Conservation (phyloP, 2,888 invertebrate genomes). For the Gryllus longicercus region DNA sequence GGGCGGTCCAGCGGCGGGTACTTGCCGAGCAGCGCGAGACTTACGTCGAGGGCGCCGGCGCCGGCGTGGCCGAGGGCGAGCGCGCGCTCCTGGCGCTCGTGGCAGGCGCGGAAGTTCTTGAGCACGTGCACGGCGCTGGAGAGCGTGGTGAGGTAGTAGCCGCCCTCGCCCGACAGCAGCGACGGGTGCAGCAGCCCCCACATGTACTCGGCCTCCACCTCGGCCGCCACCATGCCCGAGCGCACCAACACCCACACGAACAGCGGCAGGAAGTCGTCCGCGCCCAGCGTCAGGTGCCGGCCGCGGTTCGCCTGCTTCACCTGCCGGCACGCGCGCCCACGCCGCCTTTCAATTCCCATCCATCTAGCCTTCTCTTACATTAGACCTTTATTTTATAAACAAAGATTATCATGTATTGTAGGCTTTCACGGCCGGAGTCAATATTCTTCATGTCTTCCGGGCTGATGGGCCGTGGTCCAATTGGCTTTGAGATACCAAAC, state of each 20-base stretch:
- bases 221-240: conserved; percentile 84
- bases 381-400: too few relatives aligned
- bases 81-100: conserved; percentile 40
- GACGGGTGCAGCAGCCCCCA: conserved; percentile 89
- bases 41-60: too few relatives aligned
- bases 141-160: conserved; percentile 90
- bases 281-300: conserved; percentile 60
- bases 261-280: conserved; percentile 87
- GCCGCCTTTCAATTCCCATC: too few relatives aligned
- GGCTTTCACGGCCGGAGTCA: too few relatives aligned
- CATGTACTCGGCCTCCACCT: conserved; percentile 95
- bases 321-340: conserved; percentile 45
- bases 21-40: too few relatives aligned
- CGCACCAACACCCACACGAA: conserved; percentile 89
- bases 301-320: conserved; percentile 64
- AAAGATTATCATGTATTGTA: too few relatives aligned
- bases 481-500: too few relatives aligned
- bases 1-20: too few relatives aligned
- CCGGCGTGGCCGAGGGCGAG: conserved; percentile 38
- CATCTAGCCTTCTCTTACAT: too few relatives aligned
- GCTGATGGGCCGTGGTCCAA: too few relatives aligned
- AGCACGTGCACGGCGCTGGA: conserved; percentile 89
- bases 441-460: too few relatives aligned
- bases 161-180: conserved; percentile 85
- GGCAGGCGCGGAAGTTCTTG: conserved; percentile 59